Conservation (phyloP, 2,888 invertebrate genomes). For the Helicoverpa assulta region DNA sequence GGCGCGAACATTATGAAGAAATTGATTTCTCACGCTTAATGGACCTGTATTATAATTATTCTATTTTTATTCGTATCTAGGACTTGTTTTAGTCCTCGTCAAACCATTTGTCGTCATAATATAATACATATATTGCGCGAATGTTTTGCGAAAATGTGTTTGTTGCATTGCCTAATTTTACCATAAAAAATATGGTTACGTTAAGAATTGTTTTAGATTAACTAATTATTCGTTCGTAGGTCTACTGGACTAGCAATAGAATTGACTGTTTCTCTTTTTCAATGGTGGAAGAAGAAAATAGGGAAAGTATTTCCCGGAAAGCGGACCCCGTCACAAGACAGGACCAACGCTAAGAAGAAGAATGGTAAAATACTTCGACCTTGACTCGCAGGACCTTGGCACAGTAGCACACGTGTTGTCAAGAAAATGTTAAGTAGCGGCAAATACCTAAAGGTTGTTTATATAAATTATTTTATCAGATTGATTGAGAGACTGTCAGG, state of each 20-base stretch:
- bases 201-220: no score
- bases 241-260: no score
- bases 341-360: no score
- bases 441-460: slow-evolving; percentile 2
- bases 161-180: not conserved
- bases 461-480: slow-evolving; percentile 23
- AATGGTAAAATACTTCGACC: not conserved
- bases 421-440: slow-evolving; percentile 46
- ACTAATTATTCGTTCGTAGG: no score
- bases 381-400: slow-evolving; percentile 54
- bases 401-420: slow-evolving; percentile 45
- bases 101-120: no score
- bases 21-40: slow-evolving; percentile 48
- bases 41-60: not conserved
- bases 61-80: not conserved
- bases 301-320: no score
- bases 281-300: no score
- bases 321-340: no score
- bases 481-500: slow-evolving; percentile 43
- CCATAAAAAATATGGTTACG: no score
- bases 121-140: not conserved
- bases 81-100: not conserved
- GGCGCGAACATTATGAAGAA: slow-evolving; percentile 36
- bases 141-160: no score
- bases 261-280: no score